Evolutionary conservation across 2,888 invertebrate species (phyloP).

Genomic region (Lithophane leautieri): DNA sequence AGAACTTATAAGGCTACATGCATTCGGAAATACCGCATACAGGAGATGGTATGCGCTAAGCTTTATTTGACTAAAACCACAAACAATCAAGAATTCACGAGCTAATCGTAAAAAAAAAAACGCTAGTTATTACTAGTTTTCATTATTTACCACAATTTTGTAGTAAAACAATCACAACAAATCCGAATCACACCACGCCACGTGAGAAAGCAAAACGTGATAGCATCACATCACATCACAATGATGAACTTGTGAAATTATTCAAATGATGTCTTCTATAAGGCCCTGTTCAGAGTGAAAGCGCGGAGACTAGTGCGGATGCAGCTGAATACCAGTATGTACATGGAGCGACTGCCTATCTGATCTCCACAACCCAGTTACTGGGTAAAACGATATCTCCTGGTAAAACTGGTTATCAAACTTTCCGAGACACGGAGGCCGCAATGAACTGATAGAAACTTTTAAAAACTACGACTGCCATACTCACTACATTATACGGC

Average conservation of each 20-base stretch:
- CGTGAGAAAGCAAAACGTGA: slow-evolving; percentile 57
- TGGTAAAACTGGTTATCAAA: too few relatives aligned
- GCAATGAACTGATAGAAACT: not conserved
- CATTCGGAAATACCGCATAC: not conserved
- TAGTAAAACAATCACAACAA: slow-evolving; percentile 34
- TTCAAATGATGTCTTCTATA: slow-evolving; percentile 19
- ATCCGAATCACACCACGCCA: slow-evolving; percentile 13
- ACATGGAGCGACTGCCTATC: too few relatives aligned
- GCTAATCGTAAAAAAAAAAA: slow-evolving; percentile 34
- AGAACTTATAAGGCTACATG: too few relatives aligned
- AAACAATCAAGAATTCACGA: slow-evolving; percentile 26
- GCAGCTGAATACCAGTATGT: too few relatives aligned
- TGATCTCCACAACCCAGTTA: too few relatives aligned
- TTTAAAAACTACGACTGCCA: not conserved
- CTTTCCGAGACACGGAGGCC: too few relatives aligned
- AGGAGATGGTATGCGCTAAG: not conserved
- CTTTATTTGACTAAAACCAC: not conserved
- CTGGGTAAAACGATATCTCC: too few relatives aligned
- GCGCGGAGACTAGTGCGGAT: not conserved
- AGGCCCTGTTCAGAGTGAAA: slow-evolving; percentile 1
- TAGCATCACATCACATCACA: slow-evolving; percentile 22
- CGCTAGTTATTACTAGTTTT: not conserved
- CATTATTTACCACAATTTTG: slow-evolving; percentile 32
- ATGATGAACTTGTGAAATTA: slow-evolving; percentile 37
- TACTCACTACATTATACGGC: not conserved